These are phyloP conservation scores for Scolopax rusticola DNA, from an alignment of 2,797 vertebrate species.

Conservation along the genomic window DNA sequence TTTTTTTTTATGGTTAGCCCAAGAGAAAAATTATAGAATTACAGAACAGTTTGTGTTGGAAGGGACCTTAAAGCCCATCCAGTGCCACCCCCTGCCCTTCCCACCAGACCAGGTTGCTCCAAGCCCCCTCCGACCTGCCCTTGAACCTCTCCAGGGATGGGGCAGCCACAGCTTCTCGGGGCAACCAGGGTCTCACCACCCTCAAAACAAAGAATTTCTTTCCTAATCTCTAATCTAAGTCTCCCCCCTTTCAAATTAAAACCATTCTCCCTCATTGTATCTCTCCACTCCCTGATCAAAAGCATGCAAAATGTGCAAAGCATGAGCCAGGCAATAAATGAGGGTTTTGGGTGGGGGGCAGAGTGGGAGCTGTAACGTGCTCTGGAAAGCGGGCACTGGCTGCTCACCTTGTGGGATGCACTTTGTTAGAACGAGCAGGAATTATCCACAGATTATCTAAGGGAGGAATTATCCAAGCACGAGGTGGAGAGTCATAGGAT, in stretches of 20 bases:
- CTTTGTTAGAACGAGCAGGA: accelerated
- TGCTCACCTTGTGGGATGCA: background rate
- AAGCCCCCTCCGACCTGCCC: background rate
- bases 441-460: background rate
- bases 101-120: background rate
- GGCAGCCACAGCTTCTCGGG: background rate
- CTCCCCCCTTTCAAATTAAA: background rate
- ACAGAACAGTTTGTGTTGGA: too few species aligned
- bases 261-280: background rate
- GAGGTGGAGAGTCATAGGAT: background rate
- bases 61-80: too few species aligned
- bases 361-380: background rate
- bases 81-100: background rate
- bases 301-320: background rate
- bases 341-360: background rate
- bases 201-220: background rate
- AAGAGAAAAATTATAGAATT: too few species aligned
- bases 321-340: accelerated
- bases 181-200: background rate
- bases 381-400: background rate
- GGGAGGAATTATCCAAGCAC: background rate
- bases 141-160: background rate
- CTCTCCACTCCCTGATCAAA: background rate
- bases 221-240: background rate
- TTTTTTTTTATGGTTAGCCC: too few species aligned